phyloP scores from a whole-genome alignment of 2,113 vertebrate species.

The Alligator sinensis region DNA sequence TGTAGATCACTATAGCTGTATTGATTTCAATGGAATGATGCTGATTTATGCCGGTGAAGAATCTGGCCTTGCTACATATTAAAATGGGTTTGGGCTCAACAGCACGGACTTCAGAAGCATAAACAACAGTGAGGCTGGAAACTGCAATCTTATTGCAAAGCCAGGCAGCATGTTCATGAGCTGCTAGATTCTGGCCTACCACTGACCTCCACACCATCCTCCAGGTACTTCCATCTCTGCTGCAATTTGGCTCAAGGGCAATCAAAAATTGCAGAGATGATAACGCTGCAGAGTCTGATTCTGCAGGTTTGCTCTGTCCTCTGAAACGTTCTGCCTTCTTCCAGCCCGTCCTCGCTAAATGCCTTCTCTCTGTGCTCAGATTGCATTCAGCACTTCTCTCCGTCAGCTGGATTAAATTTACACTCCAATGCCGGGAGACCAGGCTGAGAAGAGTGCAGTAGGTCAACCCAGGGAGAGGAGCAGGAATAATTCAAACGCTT shows the following conservation, averaged over 20 bases:
- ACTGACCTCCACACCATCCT: fast-evolving
- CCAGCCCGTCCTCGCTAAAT: fast-evolving
- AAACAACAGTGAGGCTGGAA: fast-evolving
- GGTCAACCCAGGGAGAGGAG: background rate
- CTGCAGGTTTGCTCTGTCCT: fast-evolving
- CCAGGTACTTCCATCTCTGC: fast-evolving
- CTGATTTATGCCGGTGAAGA: background rate
- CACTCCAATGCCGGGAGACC: background rate
- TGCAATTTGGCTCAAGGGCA: fast-evolving
- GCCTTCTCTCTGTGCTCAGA: fast-evolving
- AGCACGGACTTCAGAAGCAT: fast-evolving
- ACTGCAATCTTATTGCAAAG: background rate
- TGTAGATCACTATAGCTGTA: background rate
- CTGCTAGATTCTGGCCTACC: background rate
- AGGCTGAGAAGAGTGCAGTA: background rate
- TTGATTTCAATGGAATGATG: background rate
- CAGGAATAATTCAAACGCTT: background rate
- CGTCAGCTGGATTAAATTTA: fast-evolving
- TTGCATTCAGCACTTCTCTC: background rate
- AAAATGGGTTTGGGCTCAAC: background rate
- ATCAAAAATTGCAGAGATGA: fast-evolving
- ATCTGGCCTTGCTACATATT: fast-evolving
- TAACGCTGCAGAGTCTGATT: background rate
- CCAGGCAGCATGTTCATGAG: fast-evolving
- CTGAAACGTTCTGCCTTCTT: background rate